Base-by-base conservation (phyloP, 1,140 invertebrate genomes). In the Drosophila rufa region DNA sequence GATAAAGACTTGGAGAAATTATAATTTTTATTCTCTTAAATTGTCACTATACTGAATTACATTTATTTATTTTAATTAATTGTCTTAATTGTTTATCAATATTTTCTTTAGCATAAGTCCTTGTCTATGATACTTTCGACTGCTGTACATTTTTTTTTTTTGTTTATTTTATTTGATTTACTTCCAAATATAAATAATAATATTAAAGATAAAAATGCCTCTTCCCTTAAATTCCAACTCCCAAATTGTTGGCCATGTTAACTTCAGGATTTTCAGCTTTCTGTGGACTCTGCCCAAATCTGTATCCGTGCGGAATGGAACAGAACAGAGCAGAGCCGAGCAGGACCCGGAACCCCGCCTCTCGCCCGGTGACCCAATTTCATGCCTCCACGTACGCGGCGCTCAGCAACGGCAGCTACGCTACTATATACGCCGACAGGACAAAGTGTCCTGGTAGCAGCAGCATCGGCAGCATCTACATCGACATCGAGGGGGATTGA, bases 351-450 rank as follows among this genome's bases (percentile, higher is more conserved):
- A 73, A 57, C 75, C 70, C 67, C 65, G 82, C 79, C 65, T 62
- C 48, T 50, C 60, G 55, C 46, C 57, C 42, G 66, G 69, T 83
- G 80, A 87, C 84, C 84, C 84, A 87, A 87, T 87, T 87, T 68
- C 77, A 51, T 48, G 69, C 74, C 80, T 68, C 61, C 74, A 69
- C 84, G 84, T 87, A 79, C 71, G 68, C 51, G 85, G 85, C 84
- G 77, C 80, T 61, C 84, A 89, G 68, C 57, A 81, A 62, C 27
- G 59, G 36, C 47, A 62, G 25, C 30, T 33, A 30, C 42, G 27
- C 40, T 36, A 36, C 33, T 11, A 4, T 11, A 36, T 36, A 36
- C 33, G 33, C 33, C 33, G 33, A 36, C 12, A 27, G 42, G 22
- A 30, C 22, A 14, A 40, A 22, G 15, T 55, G 19, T 55, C 33